Evolutionary conservation across 2,888 invertebrate species (phyloP).

Genomic region (Heteromurus nitidus): DNA sequence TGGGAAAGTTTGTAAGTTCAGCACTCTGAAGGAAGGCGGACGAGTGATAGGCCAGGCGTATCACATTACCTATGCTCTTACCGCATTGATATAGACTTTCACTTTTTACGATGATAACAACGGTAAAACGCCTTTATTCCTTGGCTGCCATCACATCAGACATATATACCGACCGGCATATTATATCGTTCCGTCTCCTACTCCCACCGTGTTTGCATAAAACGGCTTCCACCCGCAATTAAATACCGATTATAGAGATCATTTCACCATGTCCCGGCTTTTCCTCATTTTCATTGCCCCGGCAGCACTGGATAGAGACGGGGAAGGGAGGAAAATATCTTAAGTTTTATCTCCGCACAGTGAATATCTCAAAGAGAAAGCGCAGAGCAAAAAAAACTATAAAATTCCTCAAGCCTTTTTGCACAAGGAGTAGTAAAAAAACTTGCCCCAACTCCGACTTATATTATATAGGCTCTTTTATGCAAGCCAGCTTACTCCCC

Average conservation of each 20-base stretch:
- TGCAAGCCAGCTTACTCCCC: neutral
- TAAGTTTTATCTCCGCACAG: neutral
- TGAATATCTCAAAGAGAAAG: too few species aligned
- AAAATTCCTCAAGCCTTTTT: constrained; percentile 6
- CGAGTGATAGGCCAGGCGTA: neutral
- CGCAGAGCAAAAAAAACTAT: neutral
- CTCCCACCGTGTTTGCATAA: constrained; percentile 45
- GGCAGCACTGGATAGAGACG: neutral
- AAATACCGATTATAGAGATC: constrained; percentile 67
- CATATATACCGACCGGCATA: neutral
- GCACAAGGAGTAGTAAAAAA: neutral
- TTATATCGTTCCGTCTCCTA: constrained; percentile 12
- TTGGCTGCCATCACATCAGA: too few species aligned
- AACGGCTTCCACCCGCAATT: constrained; percentile 66
- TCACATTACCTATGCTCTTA: neutral
- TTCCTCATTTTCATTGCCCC: constrained; percentile 4
- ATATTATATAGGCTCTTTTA: neutral
- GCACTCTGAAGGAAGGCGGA: neutral
- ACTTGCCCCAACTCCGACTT: too few species aligned
- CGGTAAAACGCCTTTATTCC: constrained; percentile 8
- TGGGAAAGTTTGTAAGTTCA: constrained; percentile 25
- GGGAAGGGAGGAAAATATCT: neutral
- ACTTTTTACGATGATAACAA: neutral
- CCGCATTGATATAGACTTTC: too few species aligned
- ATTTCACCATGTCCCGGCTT: constrained; percentile 42